phyloP scores from a whole-genome alignment of 2,113 vertebrate genomes.

The Megaceryle torquata region DNA sequence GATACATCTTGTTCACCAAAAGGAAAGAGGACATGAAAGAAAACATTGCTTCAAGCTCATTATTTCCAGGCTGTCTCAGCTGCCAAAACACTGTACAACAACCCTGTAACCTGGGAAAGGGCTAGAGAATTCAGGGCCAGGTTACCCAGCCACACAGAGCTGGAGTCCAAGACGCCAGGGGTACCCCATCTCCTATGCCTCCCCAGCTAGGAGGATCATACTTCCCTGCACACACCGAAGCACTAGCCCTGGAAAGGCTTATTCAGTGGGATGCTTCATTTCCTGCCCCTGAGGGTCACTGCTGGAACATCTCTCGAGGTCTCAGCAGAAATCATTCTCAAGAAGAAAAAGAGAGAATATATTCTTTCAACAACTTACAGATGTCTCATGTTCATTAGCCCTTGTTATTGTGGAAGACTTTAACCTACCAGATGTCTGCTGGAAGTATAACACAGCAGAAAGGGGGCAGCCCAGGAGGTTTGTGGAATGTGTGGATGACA shows the following conservation, averaged over 20 bases:
- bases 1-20: not conserved
- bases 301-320: not conserved
- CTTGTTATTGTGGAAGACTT: too few species aligned
- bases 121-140: not conserved
- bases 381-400: too few species aligned
- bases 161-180: accelerated
- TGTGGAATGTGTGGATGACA: too few species aligned
- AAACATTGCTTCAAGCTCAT: not conserved
- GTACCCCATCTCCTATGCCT: not conserved
- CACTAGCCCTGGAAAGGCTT: not conserved
- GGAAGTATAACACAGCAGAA: too few species aligned
- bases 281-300: not conserved
- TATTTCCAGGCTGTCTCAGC: not conserved
- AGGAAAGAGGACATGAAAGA: not conserved
- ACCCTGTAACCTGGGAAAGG: not conserved
- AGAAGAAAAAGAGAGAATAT: not conserved
- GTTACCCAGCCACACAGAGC: not conserved
- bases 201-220: not conserved
- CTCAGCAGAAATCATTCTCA: not conserved
- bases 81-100: not conserved
- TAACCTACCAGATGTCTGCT: too few species aligned
- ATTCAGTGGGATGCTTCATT: not conserved
- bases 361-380: too few species aligned
- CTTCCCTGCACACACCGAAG: not conserved
- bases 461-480: too few species aligned